Evolutionary conservation across 2,113 vertebrate genomes (phyloP).

Genomic region (Loxodonta africana): DNA sequence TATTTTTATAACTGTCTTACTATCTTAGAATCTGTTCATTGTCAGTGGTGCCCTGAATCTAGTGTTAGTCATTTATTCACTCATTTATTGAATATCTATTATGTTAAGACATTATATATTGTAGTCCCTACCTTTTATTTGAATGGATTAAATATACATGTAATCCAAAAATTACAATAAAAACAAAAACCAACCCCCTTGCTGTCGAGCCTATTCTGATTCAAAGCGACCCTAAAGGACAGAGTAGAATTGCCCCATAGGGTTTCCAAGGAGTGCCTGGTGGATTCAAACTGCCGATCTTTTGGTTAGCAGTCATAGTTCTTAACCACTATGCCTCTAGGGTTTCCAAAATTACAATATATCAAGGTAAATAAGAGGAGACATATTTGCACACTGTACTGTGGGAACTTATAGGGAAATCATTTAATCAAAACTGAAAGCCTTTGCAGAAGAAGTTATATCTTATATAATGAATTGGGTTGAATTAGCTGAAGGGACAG

Average conservation of each 20-base stretch:
- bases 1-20: background rate
- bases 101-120: background rate
- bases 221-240: no score
- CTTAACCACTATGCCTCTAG: no score
- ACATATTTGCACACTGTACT: background rate
- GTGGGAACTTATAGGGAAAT: background rate
- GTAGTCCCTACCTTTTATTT: background rate
- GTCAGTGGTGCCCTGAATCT: background rate
- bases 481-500: background rate
- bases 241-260: no score
- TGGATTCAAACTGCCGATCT: no score
- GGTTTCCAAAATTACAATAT: background rate
- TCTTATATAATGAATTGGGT: background rate
- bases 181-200: no score
- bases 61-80: no score
- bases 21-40: background rate
- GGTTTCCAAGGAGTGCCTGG: no score
- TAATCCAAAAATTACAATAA: background rate
- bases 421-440: background rate
- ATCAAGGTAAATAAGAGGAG: background rate
- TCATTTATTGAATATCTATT: background rate
- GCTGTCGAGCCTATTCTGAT: no score
- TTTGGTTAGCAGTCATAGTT: no score
- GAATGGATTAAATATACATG: background rate
- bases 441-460: background rate